Evolutionary conservation across 2,888 invertebrate species (phyloP), one percentile per base, ranked within the genome.

Genomic region (Drosophila meridiana): DNA sequence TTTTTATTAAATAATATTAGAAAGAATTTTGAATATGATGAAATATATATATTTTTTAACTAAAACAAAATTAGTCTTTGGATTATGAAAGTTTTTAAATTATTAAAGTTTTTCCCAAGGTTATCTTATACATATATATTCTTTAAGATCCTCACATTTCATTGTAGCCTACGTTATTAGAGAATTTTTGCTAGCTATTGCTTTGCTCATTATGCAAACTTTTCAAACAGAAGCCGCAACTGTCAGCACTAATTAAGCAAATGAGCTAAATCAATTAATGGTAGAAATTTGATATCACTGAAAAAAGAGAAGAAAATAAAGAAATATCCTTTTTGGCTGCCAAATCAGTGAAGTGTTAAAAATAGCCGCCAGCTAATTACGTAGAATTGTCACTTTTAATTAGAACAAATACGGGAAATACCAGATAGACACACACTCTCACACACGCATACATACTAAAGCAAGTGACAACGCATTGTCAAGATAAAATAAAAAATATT

Each of bases 321-420:
- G 8, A 34, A 42, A 40, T 32, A 20, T 50, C 14, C 63, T 65
- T 48, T 48, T 58, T 38, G n/a, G 36, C 65, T 61, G 64, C 58
- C 45, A 52, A 78, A 70, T 61, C 80, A 87, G 59, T 87, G 56
- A 61, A 76, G 78, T 80, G 90, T 87, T 82, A 87, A 85, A 78
- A 82, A 77, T 69, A 77, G 72, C 78, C 63, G 73, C 68, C 78
- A 76, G 80, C 82, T 91, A 85, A 91, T 92, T 92, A 91, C 80
- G 82, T 73, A 74, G 92, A 88, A 89, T 89, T 91, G 91, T 91
- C 92, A 84, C 68, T 82, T 83, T 83, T 88, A 89, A 91, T 91
- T 92, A 91, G 87, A 92, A 80, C 75, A 77, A 78, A 82, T 77
- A 66, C 63, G 70, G 60, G 59, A 76, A 80, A 65, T 59, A 65